Evolutionary conservation across 2,113 vertebrate species (phyloP).

Genomic region (Oncorhynchus keta): DNA sequence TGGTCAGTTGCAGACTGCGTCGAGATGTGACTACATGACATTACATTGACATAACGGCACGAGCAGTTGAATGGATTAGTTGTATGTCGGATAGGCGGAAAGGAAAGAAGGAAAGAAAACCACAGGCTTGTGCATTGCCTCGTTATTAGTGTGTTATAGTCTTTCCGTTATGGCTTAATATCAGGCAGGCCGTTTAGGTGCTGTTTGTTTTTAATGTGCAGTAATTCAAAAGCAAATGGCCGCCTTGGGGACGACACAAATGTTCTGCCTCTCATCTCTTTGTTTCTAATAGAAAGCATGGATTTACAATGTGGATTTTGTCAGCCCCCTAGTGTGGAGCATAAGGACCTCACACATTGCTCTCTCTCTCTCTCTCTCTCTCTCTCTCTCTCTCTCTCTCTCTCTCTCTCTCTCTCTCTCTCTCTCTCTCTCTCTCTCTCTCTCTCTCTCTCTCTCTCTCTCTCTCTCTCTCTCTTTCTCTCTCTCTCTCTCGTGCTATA

Average conservation of each 20-base stretch:
- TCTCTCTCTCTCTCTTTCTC: too few relatives aligned
- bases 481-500: background rate
- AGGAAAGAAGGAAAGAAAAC: background rate
- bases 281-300: slow-evolving; percentile 19
- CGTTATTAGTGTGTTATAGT: background rate
- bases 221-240: slow-evolving; percentile 43
- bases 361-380: background rate
- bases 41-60: too few relatives aligned
- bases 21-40: too few relatives aligned
- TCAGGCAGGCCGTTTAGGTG: slow-evolving; percentile 51
- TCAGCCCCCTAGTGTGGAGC: too few relatives aligned
- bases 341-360: too few relatives aligned
- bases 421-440: too few relatives aligned
- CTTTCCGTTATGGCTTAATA: slow-evolving; percentile 11
- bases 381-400: background rate
- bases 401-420: background rate
- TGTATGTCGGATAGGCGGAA: too few relatives aligned
- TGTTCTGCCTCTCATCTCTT: slow-evolving; percentile 20
- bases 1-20: too few relatives aligned
- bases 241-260: slow-evolving; percentile 35
- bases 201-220: slow-evolving; percentile 50
- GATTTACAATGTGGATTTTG: slow-evolving; percentile 40
- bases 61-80: too few relatives aligned
- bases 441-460: too few relatives aligned
- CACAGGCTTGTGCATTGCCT: background rate